Conservation (phyloP, 2,113 vertebrate genomes). For the Heliornis fulica region DNA sequence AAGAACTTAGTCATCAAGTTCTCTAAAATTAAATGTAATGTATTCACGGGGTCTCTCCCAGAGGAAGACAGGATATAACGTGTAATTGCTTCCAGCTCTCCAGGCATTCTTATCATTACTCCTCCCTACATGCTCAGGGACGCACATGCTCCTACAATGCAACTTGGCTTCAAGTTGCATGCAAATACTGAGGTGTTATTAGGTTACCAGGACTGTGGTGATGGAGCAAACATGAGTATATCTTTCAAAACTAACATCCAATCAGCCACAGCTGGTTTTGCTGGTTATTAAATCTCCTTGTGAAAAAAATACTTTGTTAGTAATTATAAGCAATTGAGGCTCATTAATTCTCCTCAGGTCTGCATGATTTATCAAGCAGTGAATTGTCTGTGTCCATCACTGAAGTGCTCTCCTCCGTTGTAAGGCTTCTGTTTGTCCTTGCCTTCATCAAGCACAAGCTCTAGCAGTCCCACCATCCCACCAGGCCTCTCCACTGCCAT, state of each 20-base stretch:
- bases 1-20: not conserved
- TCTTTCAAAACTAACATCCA: not conserved
- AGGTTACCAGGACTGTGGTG: not conserved
- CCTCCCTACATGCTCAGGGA: not conserved
- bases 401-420: not conserved
- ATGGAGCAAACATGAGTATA: not conserved
- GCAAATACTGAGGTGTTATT: not conserved
- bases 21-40: not conserved
- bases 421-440: not conserved
- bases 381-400: not conserved
- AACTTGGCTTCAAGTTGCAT: not conserved
- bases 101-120: not conserved
- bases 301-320: not conserved
- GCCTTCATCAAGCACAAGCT: not conserved
- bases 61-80: not conserved
- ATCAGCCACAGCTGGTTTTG: not conserved
- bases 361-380: not conserved
- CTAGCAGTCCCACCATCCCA: not conserved
- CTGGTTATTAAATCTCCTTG: not conserved
- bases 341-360: not conserved
- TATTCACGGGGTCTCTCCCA: not conserved
- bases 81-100: constrained; percentile 13
- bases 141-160: not conserved
- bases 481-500: fast-evolving
- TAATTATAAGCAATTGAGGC: not conserved